phyloP scores from a whole-genome alignment of 2,113 vertebrate genomes.

The Panthera tigris region DNA sequence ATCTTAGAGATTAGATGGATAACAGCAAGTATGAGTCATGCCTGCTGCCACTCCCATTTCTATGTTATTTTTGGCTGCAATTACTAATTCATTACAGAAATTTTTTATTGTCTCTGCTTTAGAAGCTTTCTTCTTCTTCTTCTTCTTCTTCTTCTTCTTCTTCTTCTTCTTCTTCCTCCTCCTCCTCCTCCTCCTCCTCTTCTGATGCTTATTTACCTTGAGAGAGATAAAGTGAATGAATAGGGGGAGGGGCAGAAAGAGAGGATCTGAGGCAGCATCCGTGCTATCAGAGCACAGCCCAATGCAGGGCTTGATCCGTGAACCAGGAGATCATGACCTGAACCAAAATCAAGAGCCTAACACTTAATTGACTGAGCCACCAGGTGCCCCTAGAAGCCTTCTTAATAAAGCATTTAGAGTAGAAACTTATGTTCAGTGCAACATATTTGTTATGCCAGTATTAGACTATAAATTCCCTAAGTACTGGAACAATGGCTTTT shows the following conservation, averaged over 20 bases:
- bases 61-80: background rate
- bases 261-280: too few relatives aligned
- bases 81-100: background rate
- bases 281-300: too few relatives aligned
- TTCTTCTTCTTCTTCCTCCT: too few relatives aligned
- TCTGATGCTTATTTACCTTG: too few relatives aligned
- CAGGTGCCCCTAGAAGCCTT: background rate
- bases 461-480: conserved; percentile 1
- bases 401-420: background rate
- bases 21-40: background rate
- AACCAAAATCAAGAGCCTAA: too few relatives aligned
- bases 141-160: too few relatives aligned
- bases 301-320: too few relatives aligned
- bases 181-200: too few relatives aligned
- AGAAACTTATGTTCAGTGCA: background rate
- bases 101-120: background rate
- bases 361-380: too few relatives aligned
- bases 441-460: background rate
- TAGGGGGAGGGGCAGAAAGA: too few relatives aligned
- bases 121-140: background rate
- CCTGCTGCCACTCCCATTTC: background rate
- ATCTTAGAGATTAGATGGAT: background rate
- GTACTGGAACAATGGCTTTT: background rate
- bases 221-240: too few relatives aligned
- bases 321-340: too few relatives aligned